Base-by-base conservation (phyloP, 2,888 invertebrate species). In the Apodemia zela region DNA sequence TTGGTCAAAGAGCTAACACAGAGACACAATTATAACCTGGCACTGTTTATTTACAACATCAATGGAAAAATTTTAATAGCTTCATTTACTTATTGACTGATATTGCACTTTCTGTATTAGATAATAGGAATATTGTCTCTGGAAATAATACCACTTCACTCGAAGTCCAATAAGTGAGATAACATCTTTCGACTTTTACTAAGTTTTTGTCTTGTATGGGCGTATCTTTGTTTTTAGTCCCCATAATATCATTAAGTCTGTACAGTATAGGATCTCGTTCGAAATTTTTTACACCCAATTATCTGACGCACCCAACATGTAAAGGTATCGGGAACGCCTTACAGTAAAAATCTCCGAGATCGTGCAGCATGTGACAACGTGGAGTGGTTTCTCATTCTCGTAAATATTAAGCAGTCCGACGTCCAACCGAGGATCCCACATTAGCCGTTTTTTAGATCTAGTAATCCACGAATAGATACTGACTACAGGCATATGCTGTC, bases 21-120 rank as follows among this genome's bases (percentile, higher is more conserved):
- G 2, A 38, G 38, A 38, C 38, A 38, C 38, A 38, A 11, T 4
- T 11, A 38, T 13, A 38, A 38, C 38, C 13, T 4, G 4, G 1
- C 38, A 38, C 38, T 38, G 38, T 38, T 18, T 51, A 51, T 51
- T 18, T 51, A 51, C 51, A 51, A 51, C 21, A 51, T 51, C 51
- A 51, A 21, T 51, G 51, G 10, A 21, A 51, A 21, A 21, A 51
- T 13, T 38, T 38, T 38, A 13, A 38, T 38, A 38, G 13, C 3
- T 38, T 38, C 13, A 3, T 13, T 13, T 11, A 13, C 13, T 38
- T 38, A 38, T 38, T 38, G 38, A 38, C 13, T 38, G 38, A 13
- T 47, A 51, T 51, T 51, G 51, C 51, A 51, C 51, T 21, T 33
- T 33, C 13, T 38, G 38, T 38, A 38, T 38, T 13, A 38, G 38